phyloP scores from a whole-genome alignment of 2,888 invertebrate species.

The Melinaea marsaeus region DNA sequence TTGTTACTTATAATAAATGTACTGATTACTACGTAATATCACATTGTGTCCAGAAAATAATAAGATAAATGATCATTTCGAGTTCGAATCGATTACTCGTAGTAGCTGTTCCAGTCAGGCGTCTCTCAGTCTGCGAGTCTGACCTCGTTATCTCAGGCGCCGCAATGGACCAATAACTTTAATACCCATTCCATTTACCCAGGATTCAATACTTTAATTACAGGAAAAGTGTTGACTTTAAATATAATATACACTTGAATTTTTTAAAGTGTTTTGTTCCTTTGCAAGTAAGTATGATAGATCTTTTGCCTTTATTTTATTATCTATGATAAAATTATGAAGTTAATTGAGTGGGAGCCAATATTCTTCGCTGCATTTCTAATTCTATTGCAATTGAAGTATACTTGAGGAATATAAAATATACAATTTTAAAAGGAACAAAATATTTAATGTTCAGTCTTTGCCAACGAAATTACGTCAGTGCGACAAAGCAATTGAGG shows the following conservation, averaged over 20 bases:
- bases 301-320: too few species aligned
- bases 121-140: constrained; percentile 52
- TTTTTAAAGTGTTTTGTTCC: too few species aligned
- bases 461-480: constrained; percentile 21
- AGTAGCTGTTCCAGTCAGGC: constrained; percentile 37
- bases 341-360: too few species aligned
- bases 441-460: constrained; percentile 1
- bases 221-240: constrained; percentile 19
- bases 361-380: background rate
- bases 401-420: background rate
- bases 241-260: too few species aligned
- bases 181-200: constrained; percentile 23
- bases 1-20: too few species aligned
- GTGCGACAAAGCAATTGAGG: constrained; percentile 15
- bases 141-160: constrained; percentile 56
- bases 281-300: too few species aligned
- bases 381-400: background rate
- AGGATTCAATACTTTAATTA: constrained; percentile 29
- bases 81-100: constrained; percentile 26
- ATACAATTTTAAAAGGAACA: background rate
- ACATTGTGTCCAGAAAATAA: background rate
- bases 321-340: too few species aligned
- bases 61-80: constrained; percentile 6
- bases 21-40: background rate
- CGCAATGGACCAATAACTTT: constrained; percentile 40